Evolutionary conservation across 1,140 invertebrate species (phyloP), one percentile per base, ranked within the genome.

Genomic region (Odontomachus brunneus): DNA sequence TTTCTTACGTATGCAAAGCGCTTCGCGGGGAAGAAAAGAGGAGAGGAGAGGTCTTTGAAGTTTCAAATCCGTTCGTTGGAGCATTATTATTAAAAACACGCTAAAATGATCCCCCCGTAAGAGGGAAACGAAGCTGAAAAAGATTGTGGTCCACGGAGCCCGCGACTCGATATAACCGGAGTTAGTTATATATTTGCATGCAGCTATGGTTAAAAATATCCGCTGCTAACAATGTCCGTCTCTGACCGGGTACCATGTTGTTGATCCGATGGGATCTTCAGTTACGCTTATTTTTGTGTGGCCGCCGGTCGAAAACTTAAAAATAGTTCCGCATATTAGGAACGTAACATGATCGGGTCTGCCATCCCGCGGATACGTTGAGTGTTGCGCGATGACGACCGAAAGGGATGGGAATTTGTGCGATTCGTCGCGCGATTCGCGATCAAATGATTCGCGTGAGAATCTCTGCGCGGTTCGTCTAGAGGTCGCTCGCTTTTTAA

Each of bases 141-240:
- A 65, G 51, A 78, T 57, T 33, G 48, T 55, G n/a, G 9, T 12
- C 51, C 65, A 38, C 51, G 51, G 26, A 69, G 63, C 51, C 29
- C 29, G 51, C 65, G 65, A 71, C 65, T 71, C 75, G 65, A 80
- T 80, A 48, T 57, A 80, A 80, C 49, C 33, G 53, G 51, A 80
- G 65, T 80, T 71, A 71, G 75, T 71, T 80, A 80, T 80, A 80
- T 80, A 80, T 80, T 80, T 71, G 75, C 65, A 57, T 78, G 75
- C 75, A 80, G 75, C 75, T 26, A 57, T 26, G 63, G 75, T 80
- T 80, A 80, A 80, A 80, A 80, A 80, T 80, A 80, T 59, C 75
- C 75, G 75, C 75, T 22, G 75, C 75, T 80, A 80, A 80, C 75
- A 80, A 80, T 80, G 75, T 80, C 65, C 65, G 75, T 33, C 5